Conservation (phyloP, 2,888 invertebrate species). For the Romanomermis culicivorax region DNA sequence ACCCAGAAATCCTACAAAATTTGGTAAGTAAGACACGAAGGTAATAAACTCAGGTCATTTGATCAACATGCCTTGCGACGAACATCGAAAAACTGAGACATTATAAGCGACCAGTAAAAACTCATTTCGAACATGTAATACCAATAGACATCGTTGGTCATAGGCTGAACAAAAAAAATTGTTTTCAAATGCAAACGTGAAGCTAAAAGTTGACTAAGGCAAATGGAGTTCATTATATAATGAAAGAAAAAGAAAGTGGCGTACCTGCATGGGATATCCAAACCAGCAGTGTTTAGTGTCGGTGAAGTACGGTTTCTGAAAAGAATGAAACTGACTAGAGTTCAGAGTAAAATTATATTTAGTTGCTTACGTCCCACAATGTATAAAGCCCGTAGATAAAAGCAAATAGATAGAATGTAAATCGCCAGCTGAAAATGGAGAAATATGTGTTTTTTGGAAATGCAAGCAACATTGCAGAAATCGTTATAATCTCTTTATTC, state of each 20-base stretch:
- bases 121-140: conserved; percentile 85
- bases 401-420: conserved; percentile 56
- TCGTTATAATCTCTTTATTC: too few relatives aligned
- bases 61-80: conserved; percentile 42
- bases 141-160: conserved; percentile 11
- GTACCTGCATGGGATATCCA: conserved; percentile 53
- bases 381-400: conserved; percentile 57
- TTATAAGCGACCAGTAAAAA: conserved; percentile 78
- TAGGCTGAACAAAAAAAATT: conserved; percentile 4
- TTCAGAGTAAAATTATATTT: too few relatives aligned
- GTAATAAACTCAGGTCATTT: too few relatives aligned
- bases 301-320: conserved; percentile 67
- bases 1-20: conserved; percentile 58
- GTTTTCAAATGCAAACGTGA: not conserved
- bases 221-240: not conserved
- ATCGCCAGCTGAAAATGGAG: conserved; percentile 46
- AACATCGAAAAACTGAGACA: conserved; percentile 80
- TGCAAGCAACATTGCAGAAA: not conserved
- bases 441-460: not conserved
- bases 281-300: conserved; percentile 65
- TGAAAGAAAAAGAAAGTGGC: conserved; percentile 15
- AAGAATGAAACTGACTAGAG: too few relatives aligned
- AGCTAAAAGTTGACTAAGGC: too few relatives aligned
- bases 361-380: conserved; percentile 47
- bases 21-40: too few relatives aligned